Percentiles rank a stretch among this genome's conserved stretches.
phyloP scores from a whole-genome alignment of 2,888 invertebrate genomes.

The Acanthococcus lagerstroemiae region DNA sequence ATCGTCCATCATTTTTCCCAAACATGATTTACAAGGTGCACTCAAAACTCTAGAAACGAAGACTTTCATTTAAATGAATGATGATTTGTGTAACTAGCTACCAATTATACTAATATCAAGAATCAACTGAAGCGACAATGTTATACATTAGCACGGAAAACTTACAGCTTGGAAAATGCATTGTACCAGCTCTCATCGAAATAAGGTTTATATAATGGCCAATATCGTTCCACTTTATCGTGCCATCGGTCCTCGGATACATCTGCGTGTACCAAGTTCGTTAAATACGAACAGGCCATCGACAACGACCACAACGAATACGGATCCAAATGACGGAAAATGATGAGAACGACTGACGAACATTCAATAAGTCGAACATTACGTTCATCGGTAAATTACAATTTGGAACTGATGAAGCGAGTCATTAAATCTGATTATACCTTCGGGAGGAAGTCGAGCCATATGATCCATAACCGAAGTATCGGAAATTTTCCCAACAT shows the following conservation, averaged over 20 bases:
- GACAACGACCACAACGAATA: conserved; percentile 81
- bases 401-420: background rate
- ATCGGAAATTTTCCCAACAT: too few species aligned
- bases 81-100: too few species aligned
- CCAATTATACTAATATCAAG: too few species aligned
- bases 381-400: background rate
- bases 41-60: conserved; percentile 61
- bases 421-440: conserved; percentile 21
- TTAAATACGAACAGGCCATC: conserved; percentile 78
- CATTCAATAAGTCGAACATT: conserved; percentile 33
- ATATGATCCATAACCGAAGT: conserved; percentile 31
- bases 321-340: conserved; percentile 84
- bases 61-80: too few species aligned
- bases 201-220: conserved; percentile 77
- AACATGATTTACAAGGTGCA: conserved; percentile 75
- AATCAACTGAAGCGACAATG: too few species aligned
- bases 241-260: conserved; percentile 72
- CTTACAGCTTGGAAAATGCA: conserved; percentile 44
- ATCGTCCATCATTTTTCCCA: conserved; percentile 58
- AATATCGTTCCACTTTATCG: conserved; percentile 61
- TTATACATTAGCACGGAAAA: too few species aligned
- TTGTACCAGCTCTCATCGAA: conserved; percentile 68
- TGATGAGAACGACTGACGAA: conserved; percentile 63
- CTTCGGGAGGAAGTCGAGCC: conserved; percentile 36
- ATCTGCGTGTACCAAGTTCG: conserved; percentile 65